Evolutionary conservation across 2,113 vertebrate genomes (phyloP).

Genomic region (Austrofundulus limnaeus): DNA sequence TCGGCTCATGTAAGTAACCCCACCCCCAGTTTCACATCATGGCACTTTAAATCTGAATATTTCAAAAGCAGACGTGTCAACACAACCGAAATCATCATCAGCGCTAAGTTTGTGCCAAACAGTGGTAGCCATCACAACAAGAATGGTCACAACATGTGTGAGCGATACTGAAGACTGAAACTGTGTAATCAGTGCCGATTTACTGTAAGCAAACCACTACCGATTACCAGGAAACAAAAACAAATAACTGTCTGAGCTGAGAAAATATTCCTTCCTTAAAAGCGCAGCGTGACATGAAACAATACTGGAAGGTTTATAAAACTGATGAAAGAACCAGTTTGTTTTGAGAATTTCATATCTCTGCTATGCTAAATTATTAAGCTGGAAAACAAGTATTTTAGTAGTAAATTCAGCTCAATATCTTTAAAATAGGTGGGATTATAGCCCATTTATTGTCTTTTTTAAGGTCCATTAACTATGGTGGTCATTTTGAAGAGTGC

Average conservation of each 20-base stretch:
- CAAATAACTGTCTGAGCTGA: not conserved
- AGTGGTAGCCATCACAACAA: not conserved
- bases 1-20: slow-evolving; percentile 37
- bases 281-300: not conserved
- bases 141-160: not conserved
- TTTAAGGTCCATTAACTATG: no score
- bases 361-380: no score
- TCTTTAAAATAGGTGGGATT: no score
- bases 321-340: no score
- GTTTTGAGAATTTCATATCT: no score
- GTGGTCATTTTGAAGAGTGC: no score
- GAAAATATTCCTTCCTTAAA: not conserved
- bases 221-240: not conserved
- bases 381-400: no score
- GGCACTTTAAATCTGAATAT: not conserved
- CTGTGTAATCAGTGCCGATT: not conserved
- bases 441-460: no score
- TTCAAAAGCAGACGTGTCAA: not conserved
- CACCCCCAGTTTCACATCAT: not conserved
- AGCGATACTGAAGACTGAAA: not conserved
- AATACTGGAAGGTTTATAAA: not conserved
- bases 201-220: not conserved
- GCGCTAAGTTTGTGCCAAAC: not conserved
- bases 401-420: no score
- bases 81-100: not conserved